Conservation (phyloP, 2,797 vertebrate species). For the Betta splendens region DNA sequence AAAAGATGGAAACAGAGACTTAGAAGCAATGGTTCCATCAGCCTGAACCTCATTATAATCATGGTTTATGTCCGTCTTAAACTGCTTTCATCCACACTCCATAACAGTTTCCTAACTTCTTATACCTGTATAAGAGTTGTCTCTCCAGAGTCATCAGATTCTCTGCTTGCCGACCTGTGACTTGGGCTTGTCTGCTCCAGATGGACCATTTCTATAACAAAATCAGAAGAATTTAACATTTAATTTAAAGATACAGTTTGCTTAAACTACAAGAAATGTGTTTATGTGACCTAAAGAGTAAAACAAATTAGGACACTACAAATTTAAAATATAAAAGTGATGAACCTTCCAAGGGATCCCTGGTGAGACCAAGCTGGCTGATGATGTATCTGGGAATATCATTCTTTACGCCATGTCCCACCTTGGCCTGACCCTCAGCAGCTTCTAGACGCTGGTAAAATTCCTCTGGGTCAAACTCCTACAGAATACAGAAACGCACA, state of each 20-base stretch:
- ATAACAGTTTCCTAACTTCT: too few species aligned
- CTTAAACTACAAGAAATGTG: neutral
- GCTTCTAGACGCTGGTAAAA: constrained; percentile 94
- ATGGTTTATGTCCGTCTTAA: neutral
- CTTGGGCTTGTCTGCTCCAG: constrained; percentile 85
- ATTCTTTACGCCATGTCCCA: constrained; percentile 91
- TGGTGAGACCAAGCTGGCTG: constrained; percentile 91
- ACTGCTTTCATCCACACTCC: too few species aligned
- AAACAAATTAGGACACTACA: neutral
- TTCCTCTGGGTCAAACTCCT: constrained; percentile 96
- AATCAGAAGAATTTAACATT: constrained; percentile 32
- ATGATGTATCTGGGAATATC: constrained; percentile 94
- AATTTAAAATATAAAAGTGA: neutral
- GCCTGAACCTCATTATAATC: too few species aligned
- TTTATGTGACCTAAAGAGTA: neutral
- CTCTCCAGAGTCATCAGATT: constrained; percentile 83
- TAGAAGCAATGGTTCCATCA: constrained; percentile 6
- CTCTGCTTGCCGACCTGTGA: constrained; percentile 74
- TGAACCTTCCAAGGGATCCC: constrained; percentile 92
- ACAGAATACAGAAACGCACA: constrained; percentile 2
- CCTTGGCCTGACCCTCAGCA: constrained; percentile 93
- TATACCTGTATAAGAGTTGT: constrained; percentile 72
- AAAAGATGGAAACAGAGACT: constrained; percentile 26
- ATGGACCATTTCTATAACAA: constrained; percentile 87
- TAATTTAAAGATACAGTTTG: neutral